These are phyloP conservation scores for Saccostrea glomerata DNA, from an alignment of 1,140 invertebrate species.

Conservation along the genomic window DNA sequence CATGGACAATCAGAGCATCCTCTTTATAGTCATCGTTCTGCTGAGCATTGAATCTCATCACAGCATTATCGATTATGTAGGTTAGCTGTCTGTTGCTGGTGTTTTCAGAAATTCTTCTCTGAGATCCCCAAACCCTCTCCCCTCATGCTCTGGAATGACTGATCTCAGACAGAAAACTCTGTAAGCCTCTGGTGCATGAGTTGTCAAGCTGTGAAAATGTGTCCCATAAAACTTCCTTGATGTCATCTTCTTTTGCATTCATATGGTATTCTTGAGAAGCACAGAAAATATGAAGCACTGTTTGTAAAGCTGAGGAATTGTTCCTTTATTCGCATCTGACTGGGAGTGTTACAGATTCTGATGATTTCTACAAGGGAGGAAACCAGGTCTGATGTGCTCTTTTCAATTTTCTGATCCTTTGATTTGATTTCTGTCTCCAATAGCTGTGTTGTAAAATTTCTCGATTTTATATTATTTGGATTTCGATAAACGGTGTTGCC, in stretches of 20 bases:
- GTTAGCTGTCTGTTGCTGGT: conserved; percentile 2
- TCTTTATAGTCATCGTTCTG: too few relatives aligned
- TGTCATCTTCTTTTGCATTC: conserved; percentile 34
- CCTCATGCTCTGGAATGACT: background rate
- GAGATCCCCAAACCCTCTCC: conserved; percentile 18
- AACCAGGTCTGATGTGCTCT: background rate
- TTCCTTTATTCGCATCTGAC: background rate
- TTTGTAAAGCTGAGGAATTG: conserved; percentile 16
- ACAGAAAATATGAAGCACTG: conserved; percentile 1
- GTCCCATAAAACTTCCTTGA: background rate
- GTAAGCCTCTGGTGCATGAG: background rate
- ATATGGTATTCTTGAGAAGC: conserved; percentile 11
- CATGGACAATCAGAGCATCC: too few relatives aligned
- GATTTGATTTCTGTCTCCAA: too few relatives aligned
- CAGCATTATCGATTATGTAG: too few relatives aligned
- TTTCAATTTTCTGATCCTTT: conserved; percentile 4
- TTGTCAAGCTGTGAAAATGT: conserved; percentile 37
- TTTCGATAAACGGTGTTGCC: too few relatives aligned
- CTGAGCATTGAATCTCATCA: too few relatives aligned
- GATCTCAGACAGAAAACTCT: background rate
- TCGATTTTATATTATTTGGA: too few relatives aligned
- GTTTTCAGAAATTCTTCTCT: background rate
- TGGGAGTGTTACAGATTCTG: too few relatives aligned
- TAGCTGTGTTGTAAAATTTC: too few relatives aligned
- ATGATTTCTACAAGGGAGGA: conserved; percentile 1